These are phyloP conservation scores for Pelusios castaneus DNA, from an alignment of 2,113 vertebrate genomes.

Conservation along the genomic window DNA sequence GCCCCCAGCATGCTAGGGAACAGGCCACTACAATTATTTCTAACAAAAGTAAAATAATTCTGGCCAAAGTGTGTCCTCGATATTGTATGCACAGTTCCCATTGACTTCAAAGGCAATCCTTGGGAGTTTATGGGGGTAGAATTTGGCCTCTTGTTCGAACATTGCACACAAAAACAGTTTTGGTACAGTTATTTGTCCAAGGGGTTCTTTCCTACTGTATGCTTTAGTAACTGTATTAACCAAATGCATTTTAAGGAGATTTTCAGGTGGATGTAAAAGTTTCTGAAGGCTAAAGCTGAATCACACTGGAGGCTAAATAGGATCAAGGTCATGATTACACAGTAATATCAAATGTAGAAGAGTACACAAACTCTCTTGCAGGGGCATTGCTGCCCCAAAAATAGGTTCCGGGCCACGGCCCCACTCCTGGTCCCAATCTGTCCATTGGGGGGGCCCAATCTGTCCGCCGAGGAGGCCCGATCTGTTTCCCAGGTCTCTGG, in stretches of 20 bases:
- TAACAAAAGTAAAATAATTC: neutral
- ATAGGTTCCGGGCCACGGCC: too few species aligned
- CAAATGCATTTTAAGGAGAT: slow-evolving; percentile 39
- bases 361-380: slow-evolving; percentile 14
- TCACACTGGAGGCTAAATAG: neutral
- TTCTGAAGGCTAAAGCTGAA: neutral
- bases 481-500: too few species aligned
- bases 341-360: slow-evolving; percentile 16
- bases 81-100: neutral
- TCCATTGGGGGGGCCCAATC: too few species aligned
- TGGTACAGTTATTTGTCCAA: neutral
- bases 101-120: neutral
- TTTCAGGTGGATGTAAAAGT: slow-evolving; percentile 1
- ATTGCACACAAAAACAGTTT: neutral
- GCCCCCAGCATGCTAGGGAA: accelerated
- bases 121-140: accelerated
- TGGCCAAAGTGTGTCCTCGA: neutral
- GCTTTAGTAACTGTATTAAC: slow-evolving; percentile 25
- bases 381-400: too few species aligned
- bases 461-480: too few species aligned
- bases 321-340: neutral
- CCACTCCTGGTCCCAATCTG: too few species aligned
- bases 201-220: neutral
- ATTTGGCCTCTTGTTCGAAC: neutral
- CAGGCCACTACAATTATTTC: neutral